These are phyloP conservation scores for Tenualosa ilisha DNA, from an alignment of 2,797 vertebrate genomes.

Conservation along the genomic window DNA sequence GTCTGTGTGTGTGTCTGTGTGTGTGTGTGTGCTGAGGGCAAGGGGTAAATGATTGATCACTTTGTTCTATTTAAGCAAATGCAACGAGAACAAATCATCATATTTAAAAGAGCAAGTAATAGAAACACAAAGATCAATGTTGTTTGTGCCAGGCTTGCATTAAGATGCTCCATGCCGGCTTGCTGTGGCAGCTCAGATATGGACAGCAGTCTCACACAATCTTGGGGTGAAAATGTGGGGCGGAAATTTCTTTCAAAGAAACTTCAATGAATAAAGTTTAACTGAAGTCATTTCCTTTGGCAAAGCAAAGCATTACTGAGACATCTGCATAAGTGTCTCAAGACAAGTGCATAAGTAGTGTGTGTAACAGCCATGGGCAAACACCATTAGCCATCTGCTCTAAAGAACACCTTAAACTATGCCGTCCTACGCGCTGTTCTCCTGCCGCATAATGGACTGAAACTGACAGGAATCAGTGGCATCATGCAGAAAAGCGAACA, in stretches of 20 bases:
- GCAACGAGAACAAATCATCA: not conserved
- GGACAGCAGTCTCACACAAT: not conserved
- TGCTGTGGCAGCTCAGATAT: not conserved
- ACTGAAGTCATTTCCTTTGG: not conserved
- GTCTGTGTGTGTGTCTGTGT: constrained; percentile 26
- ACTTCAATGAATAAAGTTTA: not conserved
- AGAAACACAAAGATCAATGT: constrained; percentile 3
- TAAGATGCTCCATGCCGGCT: not conserved
- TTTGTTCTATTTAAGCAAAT: not conserved
- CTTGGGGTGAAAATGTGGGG: not conserved
- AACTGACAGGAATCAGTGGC: not conserved
- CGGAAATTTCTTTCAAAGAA: not conserved
- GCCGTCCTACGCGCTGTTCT: not conserved
- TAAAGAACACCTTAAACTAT: not conserved
- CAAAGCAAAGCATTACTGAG: not conserved
- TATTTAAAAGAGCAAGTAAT: not conserved
- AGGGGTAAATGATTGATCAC: constrained; percentile 12
- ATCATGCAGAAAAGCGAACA: not conserved
- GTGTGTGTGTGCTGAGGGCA: not conserved
- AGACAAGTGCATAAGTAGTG: not conserved
- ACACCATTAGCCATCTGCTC: constrained; percentile 2
- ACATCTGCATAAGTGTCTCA: not conserved
- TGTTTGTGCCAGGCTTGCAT: not conserved
- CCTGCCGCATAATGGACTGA: not conserved
- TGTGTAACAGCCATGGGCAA: not conserved